Evolutionary conservation across 2,113 vertebrate species (phyloP), one percentile per base, ranked within the genome.

Genomic region (Trogon melanurus): DNA sequence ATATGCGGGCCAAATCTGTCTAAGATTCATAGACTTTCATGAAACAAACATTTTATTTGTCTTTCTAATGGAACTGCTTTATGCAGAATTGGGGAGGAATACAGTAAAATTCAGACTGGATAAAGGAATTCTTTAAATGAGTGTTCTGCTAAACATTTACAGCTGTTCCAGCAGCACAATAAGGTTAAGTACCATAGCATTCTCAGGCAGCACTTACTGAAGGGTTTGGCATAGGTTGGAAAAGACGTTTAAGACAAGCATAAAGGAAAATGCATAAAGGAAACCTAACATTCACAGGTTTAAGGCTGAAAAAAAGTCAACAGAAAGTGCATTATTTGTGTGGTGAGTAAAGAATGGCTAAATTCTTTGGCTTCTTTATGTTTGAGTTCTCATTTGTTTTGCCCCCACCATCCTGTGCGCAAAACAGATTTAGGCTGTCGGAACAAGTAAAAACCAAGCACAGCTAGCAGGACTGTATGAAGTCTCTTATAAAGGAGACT

Each of bases 111-210:
- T 81, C 85, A 74, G 57, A 81, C 6, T n/a, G 58, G 44, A 84
- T 45, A 89, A 95, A 94, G 36, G 20, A 41, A 61, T 75, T 91
- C 36, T 91, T 89, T 85, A 72, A 82, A 53, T 57, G 53, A 92
- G 50, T 72, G 50, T 15, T 81, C 70, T 79, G 57, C 82, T 91
- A 92, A 94, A 81, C 45, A 61, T 87, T 75, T 58, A 79, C 53
- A 73, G 84, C 58, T 79, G 73, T 79, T 96, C 29, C 57, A 91
- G 71, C 45, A 88, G 90, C 79, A 95, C 58, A 94, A 69, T 44
- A 34, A 0, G 2, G 32, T 38, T 69, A 89, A 87, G 48, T 60
- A 48, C 57, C 70, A 26, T 4, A 65, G 48, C 79, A 79, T 60
- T 92, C 84, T 88, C 36, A 72, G 57, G 60, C 50, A 86, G 73